Conservation (phyloP, 23 tunicate species). For the Diplosoma virens region DNA sequence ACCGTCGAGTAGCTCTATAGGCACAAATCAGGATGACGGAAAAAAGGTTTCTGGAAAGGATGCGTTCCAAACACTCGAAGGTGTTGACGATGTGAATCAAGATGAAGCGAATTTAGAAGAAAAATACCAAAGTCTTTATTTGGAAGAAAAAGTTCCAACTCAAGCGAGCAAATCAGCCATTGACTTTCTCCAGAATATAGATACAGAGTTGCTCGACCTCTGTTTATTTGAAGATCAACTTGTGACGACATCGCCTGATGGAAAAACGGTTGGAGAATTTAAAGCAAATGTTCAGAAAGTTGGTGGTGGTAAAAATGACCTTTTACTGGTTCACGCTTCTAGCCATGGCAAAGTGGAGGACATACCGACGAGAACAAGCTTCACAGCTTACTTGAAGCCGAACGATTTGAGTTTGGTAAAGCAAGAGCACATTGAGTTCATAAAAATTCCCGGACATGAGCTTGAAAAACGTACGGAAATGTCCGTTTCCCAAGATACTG, state of each 20-base stretch:
- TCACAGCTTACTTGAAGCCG: conserved; percentile 55
- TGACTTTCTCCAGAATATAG: conserved; percentile 42
- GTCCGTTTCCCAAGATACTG: conserved; percentile 44
- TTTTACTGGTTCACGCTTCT: conserved; percentile 54
- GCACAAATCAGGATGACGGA: too few species aligned
- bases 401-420: conserved; percentile 40
- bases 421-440: conserved; percentile 67
- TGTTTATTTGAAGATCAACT: conserved; percentile 78
- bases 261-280: conserved; percentile 67
- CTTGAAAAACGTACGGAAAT: conserved; percentile 69
- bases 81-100: neutral
- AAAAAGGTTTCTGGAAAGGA: too few species aligned
- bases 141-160: neutral
- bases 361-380: conserved; percentile 53
- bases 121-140: neutral
- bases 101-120: neutral
- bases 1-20: too few species aligned
- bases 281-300: conserved; percentile 56
- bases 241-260: conserved; percentile 57
- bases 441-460: conserved; percentile 72
- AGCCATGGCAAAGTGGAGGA: conserved; percentile 81
- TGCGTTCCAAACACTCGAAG: too few species aligned
- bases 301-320: conserved; percentile 18
- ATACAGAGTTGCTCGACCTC: conserved; percentile 21
- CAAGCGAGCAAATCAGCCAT: conserved; percentile 22